A percentile compares a stretch with the other conserved stretches of the same genome.
These are phyloP conservation scores for Avahi laniger DNA, from an alignment of 2,797 vertebrate species.

Conservation along the genomic window DNA sequence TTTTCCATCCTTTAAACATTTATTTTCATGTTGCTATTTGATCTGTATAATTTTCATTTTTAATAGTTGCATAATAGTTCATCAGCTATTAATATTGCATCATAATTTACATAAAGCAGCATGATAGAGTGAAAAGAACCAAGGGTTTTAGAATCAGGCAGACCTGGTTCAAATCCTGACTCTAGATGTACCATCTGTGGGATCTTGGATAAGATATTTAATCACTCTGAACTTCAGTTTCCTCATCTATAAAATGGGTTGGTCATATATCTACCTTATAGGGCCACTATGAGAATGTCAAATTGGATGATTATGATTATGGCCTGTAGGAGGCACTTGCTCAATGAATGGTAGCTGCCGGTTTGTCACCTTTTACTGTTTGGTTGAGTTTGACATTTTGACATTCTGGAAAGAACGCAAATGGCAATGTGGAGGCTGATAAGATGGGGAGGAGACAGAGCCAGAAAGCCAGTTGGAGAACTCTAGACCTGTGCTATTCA, in stretches of 20 bases:
- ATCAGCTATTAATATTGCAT: not conserved
- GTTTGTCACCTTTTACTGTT: not conserved
- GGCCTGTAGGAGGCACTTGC: not conserved
- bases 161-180: not conserved
- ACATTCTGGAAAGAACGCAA: not conserved
- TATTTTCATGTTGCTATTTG: conserved; percentile 48
- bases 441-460: not conserved
- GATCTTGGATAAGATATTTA: not conserved
- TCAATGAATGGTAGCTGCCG: not conserved
- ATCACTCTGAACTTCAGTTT: not conserved
- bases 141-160: not conserved
- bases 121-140: not conserved
- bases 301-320: not conserved
- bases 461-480: not conserved
- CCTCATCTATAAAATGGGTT: not conserved
- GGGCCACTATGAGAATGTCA: not conserved
- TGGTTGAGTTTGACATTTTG: conserved; percentile 1
- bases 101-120: not conserved
- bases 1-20: conserved; percentile 33
- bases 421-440: not conserved
- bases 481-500: too few relatives aligned
- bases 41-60: conserved; percentile 51
- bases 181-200: not conserved
- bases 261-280: not conserved
- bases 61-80: conserved; percentile 17